A percentile compares a stretch with the other conserved stretches of the same genome.
phyloP scores from a whole-genome alignment of 2,113 vertebrate species.

The Notechis scutatus region DNA sequence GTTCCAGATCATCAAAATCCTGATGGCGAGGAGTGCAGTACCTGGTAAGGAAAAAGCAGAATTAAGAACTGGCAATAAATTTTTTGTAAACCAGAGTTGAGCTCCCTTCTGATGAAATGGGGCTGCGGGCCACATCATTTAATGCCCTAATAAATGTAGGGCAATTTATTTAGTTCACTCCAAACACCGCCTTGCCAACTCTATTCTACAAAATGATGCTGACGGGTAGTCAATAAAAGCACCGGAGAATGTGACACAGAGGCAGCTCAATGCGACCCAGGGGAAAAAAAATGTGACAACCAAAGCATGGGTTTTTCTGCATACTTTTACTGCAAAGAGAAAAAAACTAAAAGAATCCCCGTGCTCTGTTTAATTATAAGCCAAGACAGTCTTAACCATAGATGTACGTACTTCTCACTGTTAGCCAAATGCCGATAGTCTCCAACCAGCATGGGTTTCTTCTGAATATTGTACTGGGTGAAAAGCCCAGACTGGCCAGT shows the following conservation, averaged over 20 bases:
- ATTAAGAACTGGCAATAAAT: neutral
- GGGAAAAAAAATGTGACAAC: neutral
- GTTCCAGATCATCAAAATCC: conserved; percentile 94
- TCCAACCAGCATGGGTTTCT: conserved; percentile 80
- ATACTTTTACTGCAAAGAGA: neutral
- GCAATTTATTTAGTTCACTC: neutral
- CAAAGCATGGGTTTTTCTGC: neutral
- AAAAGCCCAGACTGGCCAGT: conserved; percentile 80
- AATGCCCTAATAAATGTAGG: neutral
- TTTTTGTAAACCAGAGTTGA: neutral
- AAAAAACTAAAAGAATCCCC: too few relatives aligned
- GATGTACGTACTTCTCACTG: conserved; percentile 76
- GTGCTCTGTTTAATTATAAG: accelerated
- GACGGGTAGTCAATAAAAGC: neutral
- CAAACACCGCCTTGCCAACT: neutral
- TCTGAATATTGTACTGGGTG: conserved; percentile 84
- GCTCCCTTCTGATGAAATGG: neutral
- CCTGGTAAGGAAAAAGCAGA: conserved; percentile 57
- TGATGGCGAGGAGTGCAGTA: conserved; percentile 94
- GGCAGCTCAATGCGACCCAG: neutral
- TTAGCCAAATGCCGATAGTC: conserved; percentile 79
- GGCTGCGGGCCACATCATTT: neutral
- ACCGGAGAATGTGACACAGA: neutral
- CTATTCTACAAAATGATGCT: neutral
- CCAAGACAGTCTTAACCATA: neutral